Evolutionary conservation across 2,113 vertebrate species (phyloP), one percentile per base, ranked within the genome.

Genomic region (Hydrolagus affinis): DNA sequence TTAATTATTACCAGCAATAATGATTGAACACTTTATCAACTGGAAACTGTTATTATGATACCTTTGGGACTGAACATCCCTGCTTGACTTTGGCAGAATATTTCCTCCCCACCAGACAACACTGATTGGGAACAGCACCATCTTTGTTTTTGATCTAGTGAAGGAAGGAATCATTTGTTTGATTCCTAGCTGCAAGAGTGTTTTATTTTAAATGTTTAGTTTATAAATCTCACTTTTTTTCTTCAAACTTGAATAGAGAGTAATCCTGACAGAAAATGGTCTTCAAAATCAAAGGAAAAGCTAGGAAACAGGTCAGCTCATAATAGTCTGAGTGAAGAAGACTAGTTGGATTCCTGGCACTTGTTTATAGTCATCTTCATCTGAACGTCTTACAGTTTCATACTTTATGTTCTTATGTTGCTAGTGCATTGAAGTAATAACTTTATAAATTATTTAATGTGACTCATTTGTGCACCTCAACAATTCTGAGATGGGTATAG

Each of bases 231-330:
- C 44, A 44, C 44, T 57, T 57, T 76, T 21, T 57, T 57, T 76
- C 32, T 87, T 70, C 80, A 62, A 76, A 60, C 85, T 71, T 85
- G 76, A 86, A 76, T 86, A 86, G 86, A 87, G 85, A 86, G 59
- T 59, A 78, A 60, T 85, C 56, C 68, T 28, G 70, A 85, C 64
- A 86, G 62, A 85, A 74, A 57, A 68, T 68, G 76, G 76, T 78
- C 85, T 86, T 75, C 85, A 66, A 87, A 86, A 86, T 78, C 75
- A 72, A 69, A 76, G 86, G 74, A 21, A 56, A 70, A 60, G 44
- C 23, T 86, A 66, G 64, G 72, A 60, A 71, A 60, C 15, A 68
- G 75, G 56, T 11, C 23, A 19, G 23, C 75, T 57, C 44, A 10
- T 30, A 56, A 80, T 69, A 77, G 78, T 85, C 56, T 66, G 77